phyloP scores from a whole-genome alignment of 2,888 invertebrate genomes.

The Zaprionus bogoriensis region DNA sequence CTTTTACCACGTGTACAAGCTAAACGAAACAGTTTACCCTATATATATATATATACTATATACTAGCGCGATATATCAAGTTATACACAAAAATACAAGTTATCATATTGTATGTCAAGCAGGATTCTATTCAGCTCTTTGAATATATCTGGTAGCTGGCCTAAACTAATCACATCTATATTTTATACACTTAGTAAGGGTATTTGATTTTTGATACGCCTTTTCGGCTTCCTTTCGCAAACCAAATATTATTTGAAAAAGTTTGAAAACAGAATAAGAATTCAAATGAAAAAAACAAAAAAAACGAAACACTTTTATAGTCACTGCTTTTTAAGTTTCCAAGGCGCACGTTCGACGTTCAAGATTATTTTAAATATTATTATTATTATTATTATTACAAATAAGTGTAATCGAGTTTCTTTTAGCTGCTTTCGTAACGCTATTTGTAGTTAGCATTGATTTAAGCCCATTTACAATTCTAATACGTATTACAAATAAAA shows the following conservation, averaged over 20 bases:
- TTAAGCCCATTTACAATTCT: slow-evolving; percentile 54
- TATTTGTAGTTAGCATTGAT: slow-evolving; percentile 53
- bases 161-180: slow-evolving; percentile 21
- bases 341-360: slow-evolving; percentile 19
- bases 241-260: slow-evolving; percentile 70
- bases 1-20: slow-evolving; percentile 67
- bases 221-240: slow-evolving; percentile 65
- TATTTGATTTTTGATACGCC: slow-evolving; percentile 34
- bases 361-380: slow-evolving; percentile 20
- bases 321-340: slow-evolving; percentile 71
- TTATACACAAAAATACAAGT: slow-evolving; percentile 23
- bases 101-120: not conserved
- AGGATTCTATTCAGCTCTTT: not conserved
- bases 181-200: slow-evolving; percentile 20
- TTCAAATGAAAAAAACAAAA: slow-evolving; percentile 22
- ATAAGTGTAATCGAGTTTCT: slow-evolving; percentile 26
- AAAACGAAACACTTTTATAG: slow-evolving; percentile 52
- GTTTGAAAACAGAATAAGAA: no score
- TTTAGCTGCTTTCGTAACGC: slow-evolving; percentile 34
- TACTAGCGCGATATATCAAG: slow-evolving; percentile 31
- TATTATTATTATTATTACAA: slow-evolving; percentile 20
- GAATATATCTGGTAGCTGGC: slow-evolving; percentile 13
- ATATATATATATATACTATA: slow-evolving; percentile 38
- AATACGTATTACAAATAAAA: slow-evolving; percentile 52
- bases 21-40: slow-evolving; percentile 48